Conservation (phyloP, 2,888 invertebrate genomes). For the Drosophila yooni region DNA sequence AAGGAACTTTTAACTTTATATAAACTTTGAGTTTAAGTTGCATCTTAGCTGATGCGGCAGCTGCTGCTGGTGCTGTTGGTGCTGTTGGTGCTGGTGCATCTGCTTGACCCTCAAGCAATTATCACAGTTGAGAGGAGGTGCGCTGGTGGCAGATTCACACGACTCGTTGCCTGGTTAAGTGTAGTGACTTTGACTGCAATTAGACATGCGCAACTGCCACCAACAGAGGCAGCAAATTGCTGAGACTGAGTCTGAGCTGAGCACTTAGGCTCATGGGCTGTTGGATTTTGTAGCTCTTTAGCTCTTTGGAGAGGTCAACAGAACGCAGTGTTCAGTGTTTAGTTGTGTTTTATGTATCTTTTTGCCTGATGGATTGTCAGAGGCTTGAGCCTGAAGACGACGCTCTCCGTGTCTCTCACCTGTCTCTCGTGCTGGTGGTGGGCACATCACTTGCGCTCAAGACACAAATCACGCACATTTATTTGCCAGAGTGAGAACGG, state of each 20-base stretch:
- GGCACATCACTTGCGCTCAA: conserved; percentile 62
- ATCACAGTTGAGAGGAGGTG: conserved; percentile 43
- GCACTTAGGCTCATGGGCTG: conserved; percentile 24
- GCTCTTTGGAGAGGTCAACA: conserved; percentile 67
- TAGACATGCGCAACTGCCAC: conserved; percentile 73
- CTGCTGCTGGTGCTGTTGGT: conserved; percentile 39
- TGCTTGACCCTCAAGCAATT: conserved; percentile 72
- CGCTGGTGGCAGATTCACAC: conserved; percentile 64
- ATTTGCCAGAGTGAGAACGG: conserved; percentile 43
- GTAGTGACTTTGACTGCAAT: conserved; percentile 69
- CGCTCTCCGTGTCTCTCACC: conserved; percentile 40
- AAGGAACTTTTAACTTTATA: conserved; percentile 27
- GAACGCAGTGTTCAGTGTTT: conserved; percentile 55
- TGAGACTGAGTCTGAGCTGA: conserved; percentile 4
- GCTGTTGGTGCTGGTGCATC: conserved; percentile 30
- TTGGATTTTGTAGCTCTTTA: conserved; percentile 5
- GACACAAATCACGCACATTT: conserved; percentile 77
- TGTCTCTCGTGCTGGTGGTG: conserved; percentile 57
- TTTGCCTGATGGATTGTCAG: conserved; percentile 70
- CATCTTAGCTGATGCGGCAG: conserved; percentile 20
- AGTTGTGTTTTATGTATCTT: conserved; percentile 25
- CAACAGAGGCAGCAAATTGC: conserved; percentile 35
- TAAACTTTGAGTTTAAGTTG: conserved; percentile 22
- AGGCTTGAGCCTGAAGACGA: conserved; percentile 37
- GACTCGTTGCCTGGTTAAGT: conserved; percentile 48